Evolutionary conservation across 2,888 invertebrate species (phyloP), one percentile per base, ranked within the genome.

Genomic region (Metellina segmentata): DNA sequence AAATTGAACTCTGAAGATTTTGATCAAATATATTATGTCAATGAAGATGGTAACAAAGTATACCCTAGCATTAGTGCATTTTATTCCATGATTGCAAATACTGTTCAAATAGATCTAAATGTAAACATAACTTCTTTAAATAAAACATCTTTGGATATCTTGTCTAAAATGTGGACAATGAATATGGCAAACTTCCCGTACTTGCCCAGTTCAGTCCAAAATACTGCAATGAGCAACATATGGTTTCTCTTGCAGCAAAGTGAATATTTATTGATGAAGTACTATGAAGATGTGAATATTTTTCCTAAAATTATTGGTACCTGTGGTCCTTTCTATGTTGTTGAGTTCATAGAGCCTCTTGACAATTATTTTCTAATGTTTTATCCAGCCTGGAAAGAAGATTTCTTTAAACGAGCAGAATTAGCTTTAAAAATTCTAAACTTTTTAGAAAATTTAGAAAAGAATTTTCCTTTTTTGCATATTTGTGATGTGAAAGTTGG

Each of bases 401-500:
- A 93, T 0, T 94, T 94, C 93, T 90, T 83, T n/a, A 90, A 94
- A 48, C 93, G 94, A 71, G 94, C 94, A 5, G 87, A 93, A 19
- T 86, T 94, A 19, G 94, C 94, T 6, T 81, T 94, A 9, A 95
- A 96, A 95, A 96, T 97, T 48, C 94, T 97, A 93, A 96, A 97
- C 93, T 95, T 96, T 49, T 94, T 97, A 6, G 95, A 96, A 82
- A 95, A 96, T 92, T 94, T 97, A 79, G 96, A 97, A 75, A 95
- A 95, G 51, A 95, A 95, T 71, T 96, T 96, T 92, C 95, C 96
- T 1, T 96, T 96, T 93, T 95, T 97, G 91, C 96, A 96, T 94
- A 95, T 97, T 49, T 97, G 97, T 94, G 97, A 97, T 95, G 95
- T 97, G 0, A 97, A 97, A 94, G 95, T 96, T 92, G 96, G 96